Conservation (phyloP, 2,888 invertebrate genomes). For the Drosophila siamana region DNA sequence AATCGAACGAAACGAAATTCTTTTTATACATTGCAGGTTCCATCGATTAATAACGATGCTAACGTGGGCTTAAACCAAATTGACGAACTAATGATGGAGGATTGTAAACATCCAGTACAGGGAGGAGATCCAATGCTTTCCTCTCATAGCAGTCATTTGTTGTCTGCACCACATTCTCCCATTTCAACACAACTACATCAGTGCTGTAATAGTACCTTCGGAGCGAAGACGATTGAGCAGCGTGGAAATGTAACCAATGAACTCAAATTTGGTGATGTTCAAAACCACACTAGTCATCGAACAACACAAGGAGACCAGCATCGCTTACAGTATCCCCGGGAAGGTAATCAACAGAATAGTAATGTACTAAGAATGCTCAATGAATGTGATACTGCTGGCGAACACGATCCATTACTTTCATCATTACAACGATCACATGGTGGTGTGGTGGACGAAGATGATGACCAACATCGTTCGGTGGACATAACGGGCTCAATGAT, state of each 20-base stretch:
- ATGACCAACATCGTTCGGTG: conserved; percentile 71
- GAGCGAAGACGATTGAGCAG: conserved; percentile 23
- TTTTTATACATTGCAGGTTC: conserved; percentile 84
- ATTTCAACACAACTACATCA: conserved; percentile 69
- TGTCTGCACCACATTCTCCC: conserved; percentile 86
- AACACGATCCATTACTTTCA: conserved; percentile 83
- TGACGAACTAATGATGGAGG: conserved; percentile 89
- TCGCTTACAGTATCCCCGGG: too few relatives aligned
- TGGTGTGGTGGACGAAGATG: conserved; percentile 29
- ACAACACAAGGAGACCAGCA: conserved; percentile 44
- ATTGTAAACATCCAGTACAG: conserved; percentile 87
- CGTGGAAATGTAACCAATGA: conserved; percentile 14
- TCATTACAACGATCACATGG: conserved; percentile 74
- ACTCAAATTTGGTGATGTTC: background rate
- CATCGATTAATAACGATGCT: conserved; percentile 87
- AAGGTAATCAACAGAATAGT: conserved; percentile 24
- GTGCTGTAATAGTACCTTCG: conserved; percentile 31
- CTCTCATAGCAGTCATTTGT: conserved; percentile 74
- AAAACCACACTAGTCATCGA: conserved; percentile 5
- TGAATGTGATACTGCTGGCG: conserved; percentile 53
- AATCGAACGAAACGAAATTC: too few relatives aligned
- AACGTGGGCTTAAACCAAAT: conserved; percentile 87
- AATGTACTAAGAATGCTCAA: conserved; percentile 44
- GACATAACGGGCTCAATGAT: conserved; percentile 82
- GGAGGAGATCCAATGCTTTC: conserved; percentile 89